These are phyloP conservation scores for Chloromyia formosa DNA, from an alignment of 2,888 invertebrate genomes.

Conservation along the genomic window DNA sequence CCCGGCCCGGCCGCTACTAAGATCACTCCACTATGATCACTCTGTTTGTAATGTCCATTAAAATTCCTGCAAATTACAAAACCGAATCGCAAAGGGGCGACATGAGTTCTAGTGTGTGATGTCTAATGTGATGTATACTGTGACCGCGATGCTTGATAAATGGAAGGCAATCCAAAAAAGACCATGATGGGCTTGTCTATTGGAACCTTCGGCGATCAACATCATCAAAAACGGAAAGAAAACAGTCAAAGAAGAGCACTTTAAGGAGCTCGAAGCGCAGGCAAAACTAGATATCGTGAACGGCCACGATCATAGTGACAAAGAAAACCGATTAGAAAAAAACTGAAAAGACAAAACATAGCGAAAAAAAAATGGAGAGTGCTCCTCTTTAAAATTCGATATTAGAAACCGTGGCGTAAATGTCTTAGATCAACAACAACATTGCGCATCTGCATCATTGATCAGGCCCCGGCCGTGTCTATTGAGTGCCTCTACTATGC, in stretches of 20 bases:
- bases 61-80: conserved; percentile 43
- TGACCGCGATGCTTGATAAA: background rate
- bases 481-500: background rate
- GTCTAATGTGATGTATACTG: background rate
- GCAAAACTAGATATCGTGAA: conserved; percentile 13
- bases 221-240: background rate
- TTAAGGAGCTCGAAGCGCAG: background rate
- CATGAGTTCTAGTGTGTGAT: no score
- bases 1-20: background rate
- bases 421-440: conserved; percentile 34
- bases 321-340: conserved; percentile 2
- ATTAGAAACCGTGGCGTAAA: conserved; percentile 38
- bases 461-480: no score
- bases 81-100: conserved; percentile 18
- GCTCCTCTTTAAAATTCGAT: conserved; percentile 29
- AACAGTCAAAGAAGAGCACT: conserved; percentile 7
- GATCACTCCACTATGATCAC: background rate
- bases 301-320: background rate
- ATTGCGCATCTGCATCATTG: background rate
- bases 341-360: background rate
- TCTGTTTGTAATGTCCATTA: conserved; percentile 22
- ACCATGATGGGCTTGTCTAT: background rate
- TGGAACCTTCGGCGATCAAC: conserved; percentile 8
- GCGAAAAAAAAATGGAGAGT: background rate
- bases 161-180: background rate